Percentiles rank a stretch among this genome's conserved stretches.
These are phyloP conservation scores for Brenthis daphne DNA, from an alignment of 2,888 invertebrate species.

Conservation along the genomic window DNA sequence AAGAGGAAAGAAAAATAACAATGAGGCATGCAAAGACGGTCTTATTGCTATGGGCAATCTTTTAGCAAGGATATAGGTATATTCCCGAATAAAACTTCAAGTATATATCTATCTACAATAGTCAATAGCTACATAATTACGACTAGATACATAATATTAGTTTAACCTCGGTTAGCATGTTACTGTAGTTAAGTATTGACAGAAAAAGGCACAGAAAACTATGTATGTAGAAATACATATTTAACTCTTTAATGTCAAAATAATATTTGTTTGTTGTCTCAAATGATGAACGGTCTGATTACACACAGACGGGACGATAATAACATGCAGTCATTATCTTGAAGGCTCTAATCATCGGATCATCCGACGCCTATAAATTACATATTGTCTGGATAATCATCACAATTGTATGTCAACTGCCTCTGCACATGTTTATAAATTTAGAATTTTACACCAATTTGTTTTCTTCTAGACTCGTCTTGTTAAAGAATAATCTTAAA, in stretches of 20 bases:
- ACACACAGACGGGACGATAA: slow-evolving; percentile 29
- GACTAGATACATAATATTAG: too few species aligned
- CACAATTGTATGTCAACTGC: slow-evolving; percentile 22
- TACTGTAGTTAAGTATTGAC: too few species aligned
- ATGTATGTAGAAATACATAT: neutral
- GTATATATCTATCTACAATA: too few species aligned
- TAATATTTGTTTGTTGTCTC: slow-evolving; percentile 15
- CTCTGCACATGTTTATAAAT: slow-evolving; percentile 25
- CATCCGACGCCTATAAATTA: slow-evolving; percentile 26
- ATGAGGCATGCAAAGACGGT: too few species aligned
- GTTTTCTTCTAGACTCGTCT: neutral
- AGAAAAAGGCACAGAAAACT: neutral
- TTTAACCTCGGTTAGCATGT: too few species aligned
- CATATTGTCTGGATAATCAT: slow-evolving; percentile 25
- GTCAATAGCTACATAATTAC: too few species aligned
- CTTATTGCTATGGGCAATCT: too few species aligned
- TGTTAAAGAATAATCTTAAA: slow-evolving; percentile 11
- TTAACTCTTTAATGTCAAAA: slow-evolving; percentile 8
- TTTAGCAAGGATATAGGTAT: too few species aligned
- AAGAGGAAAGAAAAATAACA: too few species aligned
- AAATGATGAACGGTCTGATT: slow-evolving; percentile 28
- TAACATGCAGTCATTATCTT: slow-evolving; percentile 20
- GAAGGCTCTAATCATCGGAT: slow-evolving; percentile 20
- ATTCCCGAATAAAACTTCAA: too few species aligned
- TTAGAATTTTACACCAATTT: slow-evolving; percentile 17